Percentiles rank a stretch among this genome's conserved stretches.
These are phyloP conservation scores for Drosophila nigrodunni DNA, from an alignment of 1,140 invertebrate genomes.

Conservation along the genomic window DNA sequence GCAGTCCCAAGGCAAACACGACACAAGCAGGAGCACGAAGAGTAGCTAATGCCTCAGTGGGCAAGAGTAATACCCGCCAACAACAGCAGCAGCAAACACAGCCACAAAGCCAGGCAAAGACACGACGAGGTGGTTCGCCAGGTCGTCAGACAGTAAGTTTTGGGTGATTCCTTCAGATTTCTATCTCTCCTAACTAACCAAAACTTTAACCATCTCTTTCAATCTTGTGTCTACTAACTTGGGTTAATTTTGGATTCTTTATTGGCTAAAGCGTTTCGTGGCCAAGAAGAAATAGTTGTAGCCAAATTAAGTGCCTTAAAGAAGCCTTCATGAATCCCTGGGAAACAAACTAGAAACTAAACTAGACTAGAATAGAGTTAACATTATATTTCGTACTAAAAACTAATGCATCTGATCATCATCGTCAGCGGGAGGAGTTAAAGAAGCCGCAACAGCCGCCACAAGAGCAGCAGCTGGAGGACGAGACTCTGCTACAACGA, in stretches of 20 bases:
- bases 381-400: not conserved
- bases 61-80: conserved; percentile 11
- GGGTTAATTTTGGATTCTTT: conserved; percentile 10
- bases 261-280: conserved; percentile 52
- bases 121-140: conserved; percentile 25
- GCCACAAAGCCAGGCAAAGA: conserved; percentile 11
- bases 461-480: no score
- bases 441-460: no score
- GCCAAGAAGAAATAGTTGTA: conserved; percentile 55
- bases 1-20: not conserved
- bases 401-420: conserved; percentile 27
- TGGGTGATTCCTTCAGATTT: not conserved
- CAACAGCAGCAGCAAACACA: conserved; percentile 7
- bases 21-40: not conserved
- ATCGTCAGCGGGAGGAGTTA: not conserved
- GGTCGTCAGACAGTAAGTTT: conserved; percentile 40
- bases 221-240: conserved; percentile 1
- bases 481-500: conserved; percentile 73
- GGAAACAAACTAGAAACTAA: conserved; percentile 31
- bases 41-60: not conserved
- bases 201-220: conserved; percentile 4
- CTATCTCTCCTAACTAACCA: conserved; percentile 1
- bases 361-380: conserved; percentile 4
- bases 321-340: conserved; percentile 22
- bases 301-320: conserved; percentile 63